Conservation (phyloP, 1,140 invertebrate genomes). For the Drosophila lini region DNA sequence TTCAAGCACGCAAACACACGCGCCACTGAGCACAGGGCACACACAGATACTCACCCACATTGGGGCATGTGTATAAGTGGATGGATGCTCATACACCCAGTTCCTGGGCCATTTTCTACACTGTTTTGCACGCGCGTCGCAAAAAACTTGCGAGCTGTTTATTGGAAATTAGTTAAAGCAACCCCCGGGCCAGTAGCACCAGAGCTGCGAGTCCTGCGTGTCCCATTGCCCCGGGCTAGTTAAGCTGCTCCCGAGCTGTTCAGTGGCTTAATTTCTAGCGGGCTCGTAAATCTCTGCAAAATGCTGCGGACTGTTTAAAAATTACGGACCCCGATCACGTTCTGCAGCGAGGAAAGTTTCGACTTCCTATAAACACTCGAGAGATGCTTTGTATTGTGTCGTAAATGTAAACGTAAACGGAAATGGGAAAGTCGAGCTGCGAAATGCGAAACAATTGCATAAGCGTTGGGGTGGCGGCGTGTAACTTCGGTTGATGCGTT, state of each 20-base stretch:
- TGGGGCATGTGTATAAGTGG: conserved; percentile 38
- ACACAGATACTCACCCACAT: conserved; percentile 13
- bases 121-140: conserved; percentile 55
- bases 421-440: conserved; percentile 17
- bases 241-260: conserved; percentile 42
- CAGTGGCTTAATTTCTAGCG: conserved; percentile 66
- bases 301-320: conserved; percentile 48
- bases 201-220: neutral
- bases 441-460: conserved; percentile 48
- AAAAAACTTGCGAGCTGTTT: conserved; percentile 68
- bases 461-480: neutral
- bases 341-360: conserved; percentile 49
- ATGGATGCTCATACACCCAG: neutral
- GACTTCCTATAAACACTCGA: conserved; percentile 64
- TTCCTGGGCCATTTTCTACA: conserved; percentile 53
- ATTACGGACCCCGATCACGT: conserved; percentile 67
- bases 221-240: conserved; percentile 30
- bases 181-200: conserved; percentile 21
- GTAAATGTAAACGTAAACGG: conserved; percentile 37
- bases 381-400: conserved; percentile 49
- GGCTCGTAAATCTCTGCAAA: conserved; percentile 70
- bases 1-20: conserved; percentile 80
- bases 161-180: conserved; percentile 77
- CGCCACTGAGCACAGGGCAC: conserved; percentile 57
- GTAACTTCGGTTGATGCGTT: conserved; percentile 31